phyloP scores from a whole-genome alignment of 2,888 invertebrate genomes.

The Odontocolon sp. region DNA sequence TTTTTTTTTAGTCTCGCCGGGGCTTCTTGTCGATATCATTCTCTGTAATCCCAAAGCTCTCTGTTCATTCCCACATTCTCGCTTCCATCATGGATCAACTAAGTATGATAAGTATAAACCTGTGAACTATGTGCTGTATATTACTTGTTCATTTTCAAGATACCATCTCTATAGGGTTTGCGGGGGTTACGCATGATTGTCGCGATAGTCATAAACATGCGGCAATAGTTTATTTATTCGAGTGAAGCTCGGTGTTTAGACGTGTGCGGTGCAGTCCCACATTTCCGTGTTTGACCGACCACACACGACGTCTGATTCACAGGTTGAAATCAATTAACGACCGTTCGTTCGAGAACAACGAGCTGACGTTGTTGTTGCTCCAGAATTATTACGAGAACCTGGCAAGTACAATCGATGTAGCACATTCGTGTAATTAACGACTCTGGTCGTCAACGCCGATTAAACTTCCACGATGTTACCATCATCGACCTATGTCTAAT shows the following conservation, averaged over 20 bases:
- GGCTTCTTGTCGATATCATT: slow-evolving; percentile 38
- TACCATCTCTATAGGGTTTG: background rate
- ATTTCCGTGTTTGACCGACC: slow-evolving; percentile 49
- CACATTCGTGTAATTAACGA: slow-evolving; percentile 42
- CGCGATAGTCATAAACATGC: slow-evolving; percentile 3
- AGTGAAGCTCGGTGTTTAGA: slow-evolving; percentile 44
- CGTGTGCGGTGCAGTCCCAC: slow-evolving; percentile 46
- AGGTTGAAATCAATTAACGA: slow-evolving; percentile 54
- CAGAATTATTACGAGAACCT: slow-evolving; percentile 29
- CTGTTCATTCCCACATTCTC: background rate
- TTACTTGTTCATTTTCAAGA: slow-evolving; percentile 22
- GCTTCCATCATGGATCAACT: background rate
- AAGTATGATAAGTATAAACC: slow-evolving; percentile 13
- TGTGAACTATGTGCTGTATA: background rate
- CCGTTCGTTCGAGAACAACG: slow-evolving; percentile 19
- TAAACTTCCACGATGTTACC: slow-evolving; percentile 20
- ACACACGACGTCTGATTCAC: slow-evolving; percentile 37
- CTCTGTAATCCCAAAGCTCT: slow-evolving; percentile 22
- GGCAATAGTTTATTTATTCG: slow-evolving; percentile 41
- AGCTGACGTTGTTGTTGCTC: background rate
- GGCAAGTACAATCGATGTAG: background rate
- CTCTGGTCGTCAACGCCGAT: slow-evolving; percentile 14
- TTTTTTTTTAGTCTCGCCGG: background rate
- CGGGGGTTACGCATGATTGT: background rate
- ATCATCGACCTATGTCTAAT: background rate